phyloP scores from a whole-genome alignment of 2,888 invertebrate species.

The Ormyrus labotus region DNA sequence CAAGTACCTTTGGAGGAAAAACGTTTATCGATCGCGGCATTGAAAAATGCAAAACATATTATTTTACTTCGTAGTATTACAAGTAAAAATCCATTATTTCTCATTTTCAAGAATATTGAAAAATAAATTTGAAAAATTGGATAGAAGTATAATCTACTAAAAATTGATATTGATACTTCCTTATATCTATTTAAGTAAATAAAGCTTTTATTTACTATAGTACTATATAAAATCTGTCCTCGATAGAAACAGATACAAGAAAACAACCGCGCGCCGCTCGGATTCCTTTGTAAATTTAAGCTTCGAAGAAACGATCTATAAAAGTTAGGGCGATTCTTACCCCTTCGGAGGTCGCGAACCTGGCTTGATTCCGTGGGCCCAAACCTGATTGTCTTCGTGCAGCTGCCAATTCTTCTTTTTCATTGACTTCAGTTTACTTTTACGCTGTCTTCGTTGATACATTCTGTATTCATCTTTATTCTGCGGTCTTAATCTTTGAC shows the following conservation, averaged over 20 bases:
- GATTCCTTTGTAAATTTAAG: constrained; percentile 31
- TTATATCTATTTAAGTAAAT: too few relatives aligned
- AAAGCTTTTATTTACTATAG: too few relatives aligned
- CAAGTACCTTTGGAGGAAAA: too few relatives aligned
- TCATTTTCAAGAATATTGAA: too few relatives aligned
- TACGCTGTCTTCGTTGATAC: constrained; percentile 58
- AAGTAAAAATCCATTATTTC: too few relatives aligned
- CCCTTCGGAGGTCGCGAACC: constrained; percentile 68
- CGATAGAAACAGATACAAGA: constrained; percentile 30
- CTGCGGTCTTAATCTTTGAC: constrained; percentile 67
- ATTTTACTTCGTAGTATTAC: too few relatives aligned
- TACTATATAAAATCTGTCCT: constrained; percentile 9
- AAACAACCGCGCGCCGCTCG: not conserved
- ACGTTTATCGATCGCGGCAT: too few relatives aligned
- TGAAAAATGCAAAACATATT: too few relatives aligned
- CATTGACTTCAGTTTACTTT: constrained; percentile 60
- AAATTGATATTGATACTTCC: too few relatives aligned
- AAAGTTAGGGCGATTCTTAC: constrained; percentile 60
- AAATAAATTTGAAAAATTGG: too few relatives aligned
- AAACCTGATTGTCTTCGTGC: constrained; percentile 63
- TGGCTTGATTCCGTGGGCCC: constrained; percentile 70
- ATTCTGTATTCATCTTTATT: constrained; percentile 53
- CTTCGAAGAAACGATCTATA: constrained; percentile 54
- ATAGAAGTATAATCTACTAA: too few relatives aligned
- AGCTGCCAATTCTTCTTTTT: constrained; percentile 59